Percentiles rank a stretch among this genome's conserved stretches.
Evolutionary conservation across 2,888 invertebrate genomes (phyloP).

Genomic region (Xylota segnis): DNA sequence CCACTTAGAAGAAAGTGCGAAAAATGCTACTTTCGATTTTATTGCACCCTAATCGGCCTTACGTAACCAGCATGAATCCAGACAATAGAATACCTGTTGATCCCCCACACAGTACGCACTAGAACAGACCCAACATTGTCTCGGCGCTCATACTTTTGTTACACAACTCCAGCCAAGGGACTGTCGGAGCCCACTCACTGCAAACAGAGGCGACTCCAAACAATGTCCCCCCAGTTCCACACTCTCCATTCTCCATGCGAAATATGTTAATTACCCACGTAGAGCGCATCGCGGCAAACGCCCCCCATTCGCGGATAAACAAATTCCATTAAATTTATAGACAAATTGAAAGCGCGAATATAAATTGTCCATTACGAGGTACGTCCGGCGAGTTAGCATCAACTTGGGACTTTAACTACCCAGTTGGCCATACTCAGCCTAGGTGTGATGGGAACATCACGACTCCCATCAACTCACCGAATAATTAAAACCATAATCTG

Average conservation of each 20-base stretch:
- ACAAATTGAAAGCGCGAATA: not conserved
- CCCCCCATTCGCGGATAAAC: not conserved
- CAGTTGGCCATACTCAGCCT: not conserved
- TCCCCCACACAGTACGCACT: not conserved
- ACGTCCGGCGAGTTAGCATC: not conserved
- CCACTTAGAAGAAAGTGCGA: not conserved
- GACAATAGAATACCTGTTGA: slow-evolving; percentile 35
- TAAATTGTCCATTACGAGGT: slow-evolving; percentile 1
- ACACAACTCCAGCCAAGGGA: not conserved
- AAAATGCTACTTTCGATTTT: slow-evolving; percentile 30
- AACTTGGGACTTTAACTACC: not conserved
- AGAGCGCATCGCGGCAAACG: slow-evolving; percentile 1
- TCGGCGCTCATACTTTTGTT: slow-evolving; percentile 16
- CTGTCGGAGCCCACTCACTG: not conserved
- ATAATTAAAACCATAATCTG: slow-evolving; percentile 18
- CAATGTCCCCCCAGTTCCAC: slow-evolving; percentile 24
- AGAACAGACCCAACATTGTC: slow-evolving; percentile 12
- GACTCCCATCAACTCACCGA: slow-evolving; percentile 10
- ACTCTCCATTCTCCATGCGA: not conserved
- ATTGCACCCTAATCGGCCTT: slow-evolving; percentile 16
- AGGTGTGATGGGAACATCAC: slow-evolving; percentile 41
- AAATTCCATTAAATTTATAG: not conserved
- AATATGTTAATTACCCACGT: slow-evolving; percentile 37
- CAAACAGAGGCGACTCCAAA: not conserved
- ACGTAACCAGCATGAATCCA: slow-evolving; percentile 9